A percentile compares a stretch with the other conserved stretches of the same genome.
phyloP scores from a whole-genome alignment of 2,113 vertebrate genomes.

The Oceanodroma tethys region DNA sequence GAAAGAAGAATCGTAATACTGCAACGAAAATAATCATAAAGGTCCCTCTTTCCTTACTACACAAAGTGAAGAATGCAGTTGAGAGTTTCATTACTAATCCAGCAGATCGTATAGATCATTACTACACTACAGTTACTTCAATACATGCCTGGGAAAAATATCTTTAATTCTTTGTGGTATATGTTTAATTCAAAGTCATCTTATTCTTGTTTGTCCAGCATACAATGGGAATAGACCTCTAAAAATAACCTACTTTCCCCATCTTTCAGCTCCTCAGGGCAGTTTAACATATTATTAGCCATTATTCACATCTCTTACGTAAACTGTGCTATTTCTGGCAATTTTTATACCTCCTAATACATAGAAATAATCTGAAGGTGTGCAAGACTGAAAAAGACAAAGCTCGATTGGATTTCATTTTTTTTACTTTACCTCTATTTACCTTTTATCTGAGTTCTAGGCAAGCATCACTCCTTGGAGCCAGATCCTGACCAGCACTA shows the following conservation, averaged over 20 bases:
- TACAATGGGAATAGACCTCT: not conserved
- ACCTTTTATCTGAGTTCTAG: not conserved
- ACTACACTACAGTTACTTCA: not conserved
- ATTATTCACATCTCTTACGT: not conserved
- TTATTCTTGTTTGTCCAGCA: not conserved
- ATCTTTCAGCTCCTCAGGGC: not conserved
- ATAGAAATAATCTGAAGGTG: not conserved
- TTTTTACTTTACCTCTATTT: not conserved
- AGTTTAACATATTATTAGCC: not conserved
- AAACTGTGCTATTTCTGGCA: not conserved
- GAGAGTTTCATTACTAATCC: not conserved
- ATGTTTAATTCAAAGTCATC: not conserved
- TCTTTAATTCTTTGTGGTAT: not conserved
- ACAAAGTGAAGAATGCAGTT: not conserved
- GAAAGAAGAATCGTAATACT: not conserved
- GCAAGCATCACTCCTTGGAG: not conserved
- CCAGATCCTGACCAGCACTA: not conserved
- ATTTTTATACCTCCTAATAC: not conserved
- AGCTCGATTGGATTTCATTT: rapidly evolving
- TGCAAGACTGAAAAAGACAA: not conserved
- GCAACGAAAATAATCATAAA: not conserved
- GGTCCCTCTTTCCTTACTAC: not conserved
- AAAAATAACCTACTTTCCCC: not conserved
- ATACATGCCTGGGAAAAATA: not conserved
- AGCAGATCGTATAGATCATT: not conserved